Conservation (phyloP, 2,113 vertebrate species). For the Antechinus flavipes region DNA sequence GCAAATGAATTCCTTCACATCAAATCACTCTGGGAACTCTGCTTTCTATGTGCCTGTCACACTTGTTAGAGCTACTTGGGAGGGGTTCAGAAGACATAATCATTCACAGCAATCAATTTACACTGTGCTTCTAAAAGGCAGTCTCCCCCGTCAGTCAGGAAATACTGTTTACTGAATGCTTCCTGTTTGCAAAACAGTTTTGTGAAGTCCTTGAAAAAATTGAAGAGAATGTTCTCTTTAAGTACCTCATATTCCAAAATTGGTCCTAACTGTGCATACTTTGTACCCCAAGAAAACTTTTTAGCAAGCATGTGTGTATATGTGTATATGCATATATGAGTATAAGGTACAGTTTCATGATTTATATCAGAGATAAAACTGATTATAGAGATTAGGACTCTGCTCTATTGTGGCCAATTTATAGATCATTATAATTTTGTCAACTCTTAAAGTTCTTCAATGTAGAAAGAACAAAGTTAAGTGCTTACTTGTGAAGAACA, state of each 20-base stretch:
- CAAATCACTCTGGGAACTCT: constrained; percentile 31
- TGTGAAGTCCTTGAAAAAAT: neutral
- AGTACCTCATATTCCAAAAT: neutral
- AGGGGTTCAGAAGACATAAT: neutral
- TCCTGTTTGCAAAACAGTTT: neutral
- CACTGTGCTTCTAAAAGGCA: neutral
- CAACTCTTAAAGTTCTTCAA: neutral
- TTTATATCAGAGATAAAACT: neutral
- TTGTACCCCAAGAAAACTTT: neutral
- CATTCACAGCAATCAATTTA: constrained; percentile 26
- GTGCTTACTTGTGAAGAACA: neutral
- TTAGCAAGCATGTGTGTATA: neutral
- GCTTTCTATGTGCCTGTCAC: constrained; percentile 24
- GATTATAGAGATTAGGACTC: neutral
- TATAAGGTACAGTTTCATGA: neutral
- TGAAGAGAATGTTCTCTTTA: neutral
- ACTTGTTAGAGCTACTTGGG: constrained; percentile 40
- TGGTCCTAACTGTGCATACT: neutral
- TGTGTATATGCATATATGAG: neutral
- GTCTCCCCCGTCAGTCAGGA: neutral
- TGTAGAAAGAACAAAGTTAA: neutral
- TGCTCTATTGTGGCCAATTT: neutral
- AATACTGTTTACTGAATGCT: neutral
- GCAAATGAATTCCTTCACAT: constrained; percentile 51
- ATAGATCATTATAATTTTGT: neutral